Conservation (phyloP, 2,888 invertebrate genomes). For the Xestia rhomboidea region DNA sequence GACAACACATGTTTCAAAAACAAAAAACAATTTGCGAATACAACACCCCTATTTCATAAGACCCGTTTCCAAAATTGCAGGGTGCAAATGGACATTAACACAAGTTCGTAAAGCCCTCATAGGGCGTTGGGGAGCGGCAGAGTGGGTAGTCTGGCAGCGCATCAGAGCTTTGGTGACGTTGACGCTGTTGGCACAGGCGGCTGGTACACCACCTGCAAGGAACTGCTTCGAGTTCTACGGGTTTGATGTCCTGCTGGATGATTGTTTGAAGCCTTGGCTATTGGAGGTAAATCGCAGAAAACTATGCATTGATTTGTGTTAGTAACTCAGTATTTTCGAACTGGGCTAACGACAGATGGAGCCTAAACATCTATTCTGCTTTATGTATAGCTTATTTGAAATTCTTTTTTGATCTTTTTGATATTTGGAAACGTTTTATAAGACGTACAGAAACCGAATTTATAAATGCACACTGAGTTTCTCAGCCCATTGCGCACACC, state of each 20-base stretch:
- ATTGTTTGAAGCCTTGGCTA: conserved; percentile 95
- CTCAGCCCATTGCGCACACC: background rate
- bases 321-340: background rate
- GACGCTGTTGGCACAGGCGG: conserved; percentile 94
- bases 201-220: conserved; percentile 92
- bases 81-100: conserved; percentile 96
- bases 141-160: conserved; percentile 95
- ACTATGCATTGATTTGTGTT: background rate
- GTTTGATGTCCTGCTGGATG: conserved; percentile 97
- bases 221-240: conserved; percentile 98
- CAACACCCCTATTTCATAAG: conserved; percentile 14
- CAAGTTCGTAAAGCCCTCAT: conserved; percentile 94
- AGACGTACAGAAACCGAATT: background rate
- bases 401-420: background rate
- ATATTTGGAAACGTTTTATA: background rate
- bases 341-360: background rate
- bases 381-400: background rate
- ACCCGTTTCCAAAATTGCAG: conserved; percentile 79
- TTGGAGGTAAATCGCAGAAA: conserved; percentile 92
- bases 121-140: conserved; percentile 92
- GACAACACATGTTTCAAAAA: background rate
- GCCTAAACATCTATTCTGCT: background rate
- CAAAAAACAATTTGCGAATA: background rate
- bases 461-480: background rate
- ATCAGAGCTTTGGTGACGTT: conserved; percentile 94